Evolutionary conservation across 2,113 vertebrate genomes (phyloP).

Genomic region (Nestor notabilis): DNA sequence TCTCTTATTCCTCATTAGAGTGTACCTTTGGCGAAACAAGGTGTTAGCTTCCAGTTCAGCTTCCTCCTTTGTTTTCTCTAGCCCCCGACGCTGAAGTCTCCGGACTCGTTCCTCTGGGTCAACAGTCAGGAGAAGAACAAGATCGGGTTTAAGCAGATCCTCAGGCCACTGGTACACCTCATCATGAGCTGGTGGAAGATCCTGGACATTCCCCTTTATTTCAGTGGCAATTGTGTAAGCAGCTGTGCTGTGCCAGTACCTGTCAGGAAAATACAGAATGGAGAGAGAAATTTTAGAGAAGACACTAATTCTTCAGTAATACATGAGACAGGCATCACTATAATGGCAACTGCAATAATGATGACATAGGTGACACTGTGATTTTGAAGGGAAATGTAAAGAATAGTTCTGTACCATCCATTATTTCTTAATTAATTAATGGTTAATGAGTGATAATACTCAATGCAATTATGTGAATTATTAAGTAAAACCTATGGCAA

Average conservation of each 20-base stretch:
- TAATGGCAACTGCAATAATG: background rate
- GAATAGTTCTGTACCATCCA: background rate
- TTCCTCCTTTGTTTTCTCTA: constrained; percentile 86
- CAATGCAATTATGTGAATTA: background rate
- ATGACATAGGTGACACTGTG: background rate
- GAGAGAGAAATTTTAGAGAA: background rate
- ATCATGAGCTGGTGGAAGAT: constrained; percentile 82
- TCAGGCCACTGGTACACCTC: constrained; percentile 87
- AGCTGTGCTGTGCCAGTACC: constrained; percentile 96
- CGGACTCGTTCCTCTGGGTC: constrained; percentile 79
- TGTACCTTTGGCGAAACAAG: constrained; percentile 87
- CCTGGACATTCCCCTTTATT: constrained; percentile 74
- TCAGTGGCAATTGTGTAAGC: constrained; percentile 91
- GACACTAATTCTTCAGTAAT: background rate
- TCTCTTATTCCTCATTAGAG: background rate
- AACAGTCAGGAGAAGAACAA: constrained; percentile 87
- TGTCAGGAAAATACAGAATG: constrained; percentile 22
- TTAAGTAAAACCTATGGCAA: background rate
- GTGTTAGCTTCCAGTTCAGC: constrained; percentile 81
- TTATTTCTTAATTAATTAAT: background rate
- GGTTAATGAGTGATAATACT: background rate
- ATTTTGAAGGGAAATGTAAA: background rate
- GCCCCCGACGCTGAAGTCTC: constrained; percentile 81
- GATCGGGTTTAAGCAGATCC: constrained; percentile 86
- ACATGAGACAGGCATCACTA: background rate